A percentile compares a stretch with the other conserved stretches of the same genome.
Conservation (phyloP, 2,888 invertebrate genomes). For the Sycophila texana region DNA sequence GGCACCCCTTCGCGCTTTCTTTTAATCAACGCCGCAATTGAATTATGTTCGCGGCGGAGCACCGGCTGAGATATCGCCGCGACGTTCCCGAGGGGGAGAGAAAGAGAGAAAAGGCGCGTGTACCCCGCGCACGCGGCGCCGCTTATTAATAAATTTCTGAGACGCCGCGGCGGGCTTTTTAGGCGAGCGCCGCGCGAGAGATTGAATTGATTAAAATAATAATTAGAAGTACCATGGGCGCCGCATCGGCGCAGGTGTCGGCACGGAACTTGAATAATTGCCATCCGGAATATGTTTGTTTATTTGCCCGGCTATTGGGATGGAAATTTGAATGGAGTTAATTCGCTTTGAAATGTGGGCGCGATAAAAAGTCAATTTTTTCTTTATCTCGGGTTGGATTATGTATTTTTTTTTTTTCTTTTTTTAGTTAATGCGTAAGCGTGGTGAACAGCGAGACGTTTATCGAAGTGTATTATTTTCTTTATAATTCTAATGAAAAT, state of each 20-base stretch:
- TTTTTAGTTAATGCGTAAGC: too few relatives aligned
- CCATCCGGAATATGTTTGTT: too few relatives aligned
- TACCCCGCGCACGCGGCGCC: background rate
- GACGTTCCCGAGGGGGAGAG: background rate
- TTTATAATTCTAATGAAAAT: too few relatives aligned
- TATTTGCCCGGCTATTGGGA: too few relatives aligned
- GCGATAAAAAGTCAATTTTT: too few relatives aligned
- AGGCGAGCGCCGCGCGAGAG: background rate
- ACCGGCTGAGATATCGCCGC: conserved; percentile 9
- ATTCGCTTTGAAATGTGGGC: too few relatives aligned
- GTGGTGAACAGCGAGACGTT: too few relatives aligned
- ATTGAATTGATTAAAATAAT: conserved; percentile 41
- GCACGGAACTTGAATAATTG: too few relatives aligned
- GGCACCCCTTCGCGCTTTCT: conserved; percentile 35
- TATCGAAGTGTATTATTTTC: too few relatives aligned
- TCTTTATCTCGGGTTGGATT: too few relatives aligned
- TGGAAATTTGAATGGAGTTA: too few relatives aligned
- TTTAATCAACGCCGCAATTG: conserved; percentile 54
- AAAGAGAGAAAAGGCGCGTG: background rate
- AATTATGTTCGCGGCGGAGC: conserved; percentile 34
- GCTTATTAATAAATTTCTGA: conserved; percentile 45
- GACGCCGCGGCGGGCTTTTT: background rate
- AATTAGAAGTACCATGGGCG: conserved; percentile 12
- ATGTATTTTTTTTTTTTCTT: too few relatives aligned
- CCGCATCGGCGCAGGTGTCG: background rate